phyloP scores from a whole-genome alignment of 2,113 vertebrate species.

The Myotis brandtii region DNA sequence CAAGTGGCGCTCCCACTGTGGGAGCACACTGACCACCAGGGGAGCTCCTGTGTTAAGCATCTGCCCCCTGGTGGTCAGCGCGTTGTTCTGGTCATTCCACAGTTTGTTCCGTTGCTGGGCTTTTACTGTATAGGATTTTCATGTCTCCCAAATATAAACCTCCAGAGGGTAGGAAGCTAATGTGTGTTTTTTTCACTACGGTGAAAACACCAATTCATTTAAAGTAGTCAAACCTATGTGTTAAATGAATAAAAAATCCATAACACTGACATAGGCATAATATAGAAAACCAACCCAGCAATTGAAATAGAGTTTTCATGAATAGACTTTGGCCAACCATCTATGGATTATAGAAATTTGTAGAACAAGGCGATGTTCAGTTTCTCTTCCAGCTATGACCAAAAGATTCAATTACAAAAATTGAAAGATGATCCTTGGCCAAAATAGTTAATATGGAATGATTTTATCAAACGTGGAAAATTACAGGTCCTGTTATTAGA shows the following conservation, averaged over 20 bases:
- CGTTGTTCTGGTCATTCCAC: too few species aligned
- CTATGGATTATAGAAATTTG: neutral
- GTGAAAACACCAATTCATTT: neutral
- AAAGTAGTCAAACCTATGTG: neutral
- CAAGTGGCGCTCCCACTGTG: too few species aligned
- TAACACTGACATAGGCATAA: neutral
- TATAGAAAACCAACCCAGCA: neutral
- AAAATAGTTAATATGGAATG: constrained; percentile 65
- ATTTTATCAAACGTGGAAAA: constrained; percentile 69
- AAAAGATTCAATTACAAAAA: constrained; percentile 61
- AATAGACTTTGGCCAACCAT: neutral
- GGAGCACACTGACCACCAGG: too few species aligned
- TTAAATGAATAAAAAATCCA: neutral
- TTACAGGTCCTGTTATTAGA: constrained; percentile 49
- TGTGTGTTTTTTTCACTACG: neutral
- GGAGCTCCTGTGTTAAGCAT: too few species aligned
- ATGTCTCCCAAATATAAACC: neutral
- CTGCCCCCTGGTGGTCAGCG: too few species aligned
- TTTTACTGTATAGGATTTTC: neutral
- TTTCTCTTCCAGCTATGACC: constrained; percentile 46
- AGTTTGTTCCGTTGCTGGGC: too few species aligned
- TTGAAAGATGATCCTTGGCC: constrained; percentile 32
- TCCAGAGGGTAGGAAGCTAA: neutral
- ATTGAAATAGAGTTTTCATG: neutral
- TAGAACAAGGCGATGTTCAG: neutral